These are phyloP conservation scores for Oreohelix idahoensis DNA, from an alignment of 1,140 invertebrate species.

Conservation along the genomic window DNA sequence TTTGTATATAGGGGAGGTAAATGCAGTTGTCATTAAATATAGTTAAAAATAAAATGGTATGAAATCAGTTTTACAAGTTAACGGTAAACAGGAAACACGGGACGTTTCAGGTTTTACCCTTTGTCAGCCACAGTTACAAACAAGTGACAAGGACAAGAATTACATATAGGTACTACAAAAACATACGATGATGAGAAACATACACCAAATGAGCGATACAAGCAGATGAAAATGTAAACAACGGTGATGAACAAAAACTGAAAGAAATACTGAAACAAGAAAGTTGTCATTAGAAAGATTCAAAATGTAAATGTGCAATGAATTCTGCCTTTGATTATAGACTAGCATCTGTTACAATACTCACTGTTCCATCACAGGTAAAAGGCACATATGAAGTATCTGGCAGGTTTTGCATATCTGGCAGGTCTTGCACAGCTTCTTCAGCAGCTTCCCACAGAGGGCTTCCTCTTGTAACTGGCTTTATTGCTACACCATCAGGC, in stretches of 20 bases:
- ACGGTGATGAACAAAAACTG: not conserved
- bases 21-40: no score
- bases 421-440: not conserved
- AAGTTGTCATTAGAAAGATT: not conserved
- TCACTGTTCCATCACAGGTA: slow-evolving; percentile 10
- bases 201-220: no score
- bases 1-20: no score
- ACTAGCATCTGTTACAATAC: not conserved
- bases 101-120: no score
- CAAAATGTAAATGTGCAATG: not conserved
- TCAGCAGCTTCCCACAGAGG: not conserved
- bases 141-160: no score
- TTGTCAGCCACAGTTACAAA: no score
- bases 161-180: no score
- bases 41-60: no score
- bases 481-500: not conserved
- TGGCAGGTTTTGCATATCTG: not conserved
- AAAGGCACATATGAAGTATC: not conserved
- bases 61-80: no score
- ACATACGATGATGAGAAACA: no score
- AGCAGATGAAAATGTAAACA: no score
- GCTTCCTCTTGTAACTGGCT: not conserved
- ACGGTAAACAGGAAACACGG: no score
- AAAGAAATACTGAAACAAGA: not conserved
- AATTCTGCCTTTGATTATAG: not conserved